Conservation (phyloP, 2,797 vertebrate species). For the Selene dorsalis region DNA sequence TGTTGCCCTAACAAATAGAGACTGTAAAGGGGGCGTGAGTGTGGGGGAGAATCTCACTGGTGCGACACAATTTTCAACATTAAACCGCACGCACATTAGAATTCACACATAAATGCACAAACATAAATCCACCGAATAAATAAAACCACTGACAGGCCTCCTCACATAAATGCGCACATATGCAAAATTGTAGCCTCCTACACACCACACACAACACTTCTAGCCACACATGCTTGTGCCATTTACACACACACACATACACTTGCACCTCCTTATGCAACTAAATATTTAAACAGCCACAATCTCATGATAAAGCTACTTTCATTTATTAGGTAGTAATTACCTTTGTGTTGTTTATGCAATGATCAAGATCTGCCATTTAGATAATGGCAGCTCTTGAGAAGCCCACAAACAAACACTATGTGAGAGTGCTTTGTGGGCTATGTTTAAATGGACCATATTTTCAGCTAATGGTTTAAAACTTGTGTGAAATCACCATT, state of each 20-base stretch:
- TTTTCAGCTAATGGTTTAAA: background rate
- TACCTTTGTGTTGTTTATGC: slow-evolving; percentile 48
- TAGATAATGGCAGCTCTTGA: slow-evolving; percentile 48
- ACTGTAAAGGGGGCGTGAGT: background rate
- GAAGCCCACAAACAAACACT: slow-evolving; percentile 30
- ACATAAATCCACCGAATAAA: slow-evolving; percentile 21
- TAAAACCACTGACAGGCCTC: slow-evolving; percentile 14
- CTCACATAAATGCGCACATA: slow-evolving; percentile 15
- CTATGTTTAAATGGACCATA: slow-evolving; percentile 10
- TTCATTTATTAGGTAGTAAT: slow-evolving; percentile 56
- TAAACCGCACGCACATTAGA: slow-evolving; percentile 19
- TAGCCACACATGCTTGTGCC: background rate
- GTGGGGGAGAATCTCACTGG: background rate
- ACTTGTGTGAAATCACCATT: background rate
- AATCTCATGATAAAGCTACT: slow-evolving; percentile 32
- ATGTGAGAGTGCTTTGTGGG: slow-evolving; percentile 7
- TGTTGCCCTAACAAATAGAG: slow-evolving; percentile 26
- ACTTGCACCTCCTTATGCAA: slow-evolving; percentile 4
- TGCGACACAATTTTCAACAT: slow-evolving; percentile 23
- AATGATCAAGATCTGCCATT: slow-evolving; percentile 52
- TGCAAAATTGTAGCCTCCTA: slow-evolving; percentile 25
- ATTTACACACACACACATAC: slow-evolving; percentile 7
- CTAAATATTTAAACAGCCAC: slow-evolving; percentile 18
- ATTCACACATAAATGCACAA: slow-evolving; percentile 13
- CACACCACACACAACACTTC: slow-evolving; percentile 20